Conservation (phyloP, 37 sponge, comb jelly and placozoan species). For the Mnemiopsis leidyi region DNA sequence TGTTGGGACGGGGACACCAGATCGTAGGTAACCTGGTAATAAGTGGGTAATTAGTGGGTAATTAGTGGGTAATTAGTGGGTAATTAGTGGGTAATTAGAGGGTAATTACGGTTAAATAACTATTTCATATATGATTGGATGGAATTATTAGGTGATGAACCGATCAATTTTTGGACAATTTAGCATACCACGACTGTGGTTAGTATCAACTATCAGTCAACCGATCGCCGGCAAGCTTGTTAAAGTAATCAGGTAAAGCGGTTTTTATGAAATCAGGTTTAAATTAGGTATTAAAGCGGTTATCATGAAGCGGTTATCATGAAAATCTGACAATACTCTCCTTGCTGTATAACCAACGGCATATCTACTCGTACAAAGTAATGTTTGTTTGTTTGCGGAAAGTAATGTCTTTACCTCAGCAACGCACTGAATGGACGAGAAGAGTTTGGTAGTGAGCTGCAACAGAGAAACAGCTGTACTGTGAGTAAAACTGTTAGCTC, state of each 20-base stretch:
- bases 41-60: constrained; percentile 54
- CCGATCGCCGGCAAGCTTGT: neutral
- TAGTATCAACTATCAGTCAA: neutral
- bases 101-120: neutral
- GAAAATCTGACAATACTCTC: no score
- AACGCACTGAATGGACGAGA: constrained; percentile 79
- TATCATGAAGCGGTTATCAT: no score
- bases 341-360: no score
- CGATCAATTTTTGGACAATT: neutral
- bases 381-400: no score
- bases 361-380: no score
- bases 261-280: no score
- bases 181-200: neutral
- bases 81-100: neutral
- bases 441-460: constrained; percentile 77
- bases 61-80: neutral
- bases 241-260: no score
- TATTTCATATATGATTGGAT: neutral
- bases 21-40: constrained; percentile 80
- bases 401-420: neutral
- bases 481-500: constrained; percentile 83
- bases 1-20: constrained; percentile 69
- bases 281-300: no score
- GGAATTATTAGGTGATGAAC: neutral
- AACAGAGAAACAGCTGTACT: constrained; percentile 87